Conservation (phyloP, 2,113 vertebrate species). For the Forbesichthys agassizii region DNA sequence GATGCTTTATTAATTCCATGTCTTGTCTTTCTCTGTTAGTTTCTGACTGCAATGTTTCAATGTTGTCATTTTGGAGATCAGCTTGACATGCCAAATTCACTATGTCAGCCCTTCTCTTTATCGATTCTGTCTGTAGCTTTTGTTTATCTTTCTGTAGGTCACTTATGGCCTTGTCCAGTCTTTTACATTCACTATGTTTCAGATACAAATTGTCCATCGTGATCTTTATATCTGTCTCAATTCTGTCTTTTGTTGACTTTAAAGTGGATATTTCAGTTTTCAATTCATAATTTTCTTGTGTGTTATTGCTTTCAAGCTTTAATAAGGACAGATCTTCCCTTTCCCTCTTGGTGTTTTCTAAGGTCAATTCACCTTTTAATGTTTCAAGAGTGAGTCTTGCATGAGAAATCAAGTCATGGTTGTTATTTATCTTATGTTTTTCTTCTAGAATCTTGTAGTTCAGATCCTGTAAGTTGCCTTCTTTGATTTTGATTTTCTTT, state of each 20-base stretch:
- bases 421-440: conserved; percentile 25
- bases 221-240: neutral
- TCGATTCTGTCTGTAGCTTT: conserved; percentile 14
- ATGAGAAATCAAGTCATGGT: neutral
- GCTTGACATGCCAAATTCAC: neutral
- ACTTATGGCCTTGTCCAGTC: neutral
- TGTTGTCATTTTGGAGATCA: conserved; percentile 21
- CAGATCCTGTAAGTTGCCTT: conserved; percentile 22
- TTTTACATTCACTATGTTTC: conserved; percentile 5
- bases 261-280: conserved; percentile 15
- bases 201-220: neutral
- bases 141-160: conserved; percentile 9
- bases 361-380: conserved; percentile 13
- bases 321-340: neutral
- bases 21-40: conserved; percentile 27
- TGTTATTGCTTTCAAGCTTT: conserved; percentile 7
- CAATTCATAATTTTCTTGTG: neutral
- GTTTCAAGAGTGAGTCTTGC: conserved; percentile 16
- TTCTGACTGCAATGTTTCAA: conserved; percentile 11
- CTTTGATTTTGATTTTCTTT: conserved; percentile 19
- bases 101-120: neutral
- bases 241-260: conserved; percentile 9
- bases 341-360: conserved; percentile 16
- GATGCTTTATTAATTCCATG: conserved; percentile 30
- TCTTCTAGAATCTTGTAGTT: conserved; percentile 3